Base-by-base conservation (phyloP, 2,113 vertebrate genomes). In the Otocyon megalotis region DNA sequence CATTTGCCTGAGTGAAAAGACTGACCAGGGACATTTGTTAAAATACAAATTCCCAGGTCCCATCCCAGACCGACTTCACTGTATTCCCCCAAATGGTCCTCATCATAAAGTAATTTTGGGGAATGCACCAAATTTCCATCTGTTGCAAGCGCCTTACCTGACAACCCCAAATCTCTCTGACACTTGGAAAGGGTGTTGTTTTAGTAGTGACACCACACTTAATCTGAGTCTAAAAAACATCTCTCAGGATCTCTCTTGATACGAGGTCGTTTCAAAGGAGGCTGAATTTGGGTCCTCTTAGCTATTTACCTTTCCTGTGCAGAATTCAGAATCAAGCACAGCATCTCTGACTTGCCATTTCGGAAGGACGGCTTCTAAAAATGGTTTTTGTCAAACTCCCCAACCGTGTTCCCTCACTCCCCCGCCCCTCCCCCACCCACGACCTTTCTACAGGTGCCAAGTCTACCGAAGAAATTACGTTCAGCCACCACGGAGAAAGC, bases 381-480 rank as follows among this genome's bases (percentile, higher is more conserved):
- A 58, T 26, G 93, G 15, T 81, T 86, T 71, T 37, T 62, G 93
- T 62, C 89, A 82, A 97, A 65, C 65, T 26, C 76, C 43, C 28
- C 28, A 48, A 37, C 48, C 0, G 0, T 12, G 12, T 17, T 9
- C 37, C 69, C 53, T 82, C 0, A 0, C 56, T 72, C 17, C 48
- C 22, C 11, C 8, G 6, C 62, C 9, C 12, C 8, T 32, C 26
- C 13, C 13, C 48, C 15, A 0, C 14, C 8, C 35, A 63, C 89
- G 88, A 97, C 93, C 97, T 98, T 93, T 56, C 90, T 58, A 67
- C 89, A 86, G 97, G 97, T 98, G 93, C 83, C 48, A 95, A 69
- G 37, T 90, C 90, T 92, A 95, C 92, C 0, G 22, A 93, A n/a
- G 85, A 98, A 97, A 97, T 91, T 16, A 48, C 54, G 65, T 83